Evolutionary conservation across 2,113 vertebrate species (phyloP).

Genomic region (Thunnus maccoyii): DNA sequence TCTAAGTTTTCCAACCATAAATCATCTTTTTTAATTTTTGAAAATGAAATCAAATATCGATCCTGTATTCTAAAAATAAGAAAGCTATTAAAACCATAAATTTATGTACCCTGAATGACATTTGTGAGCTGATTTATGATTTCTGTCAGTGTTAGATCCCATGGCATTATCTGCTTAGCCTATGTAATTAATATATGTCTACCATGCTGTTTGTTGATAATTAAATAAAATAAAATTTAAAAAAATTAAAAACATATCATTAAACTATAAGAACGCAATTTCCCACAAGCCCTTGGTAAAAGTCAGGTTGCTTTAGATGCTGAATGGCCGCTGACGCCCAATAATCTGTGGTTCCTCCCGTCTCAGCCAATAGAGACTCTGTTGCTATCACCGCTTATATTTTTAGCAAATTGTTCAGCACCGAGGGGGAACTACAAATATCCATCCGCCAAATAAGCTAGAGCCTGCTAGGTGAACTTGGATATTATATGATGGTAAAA

Average conservation of each 20-base stretch:
- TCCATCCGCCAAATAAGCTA: slow-evolving; percentile 68
- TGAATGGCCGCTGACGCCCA: slow-evolving; percentile 73
- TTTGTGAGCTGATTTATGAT: too few relatives aligned
- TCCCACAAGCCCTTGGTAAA: slow-evolving; percentile 80
- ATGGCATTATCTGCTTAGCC: too few relatives aligned
- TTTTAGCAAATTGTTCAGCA: slow-evolving; percentile 88
- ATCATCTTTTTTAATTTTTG: too few relatives aligned
- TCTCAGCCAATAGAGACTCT: slow-evolving; percentile 88
- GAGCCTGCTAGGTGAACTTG: neutral
- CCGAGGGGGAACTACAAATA: slow-evolving; percentile 62
- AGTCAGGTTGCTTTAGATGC: slow-evolving; percentile 23
- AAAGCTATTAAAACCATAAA: too few relatives aligned
- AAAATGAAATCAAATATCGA: too few relatives aligned
- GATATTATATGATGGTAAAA: neutral
- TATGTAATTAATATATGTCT: too few relatives aligned
- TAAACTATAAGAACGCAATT: slow-evolving; percentile 79
- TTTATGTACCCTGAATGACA: too few relatives aligned
- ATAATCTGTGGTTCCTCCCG: slow-evolving; percentile 69
- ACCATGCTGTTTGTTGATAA: too few relatives aligned
- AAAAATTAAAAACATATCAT: neutral
- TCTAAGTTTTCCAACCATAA: too few relatives aligned
- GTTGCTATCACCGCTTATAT: slow-evolving; percentile 94
- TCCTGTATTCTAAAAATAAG: too few relatives aligned
- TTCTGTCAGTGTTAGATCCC: too few relatives aligned
- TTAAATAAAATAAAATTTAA: too few relatives aligned